These are phyloP conservation scores for Cynocephalus volans DNA, from an alignment of 2,113 vertebrate species.

Conservation along the genomic window DNA sequence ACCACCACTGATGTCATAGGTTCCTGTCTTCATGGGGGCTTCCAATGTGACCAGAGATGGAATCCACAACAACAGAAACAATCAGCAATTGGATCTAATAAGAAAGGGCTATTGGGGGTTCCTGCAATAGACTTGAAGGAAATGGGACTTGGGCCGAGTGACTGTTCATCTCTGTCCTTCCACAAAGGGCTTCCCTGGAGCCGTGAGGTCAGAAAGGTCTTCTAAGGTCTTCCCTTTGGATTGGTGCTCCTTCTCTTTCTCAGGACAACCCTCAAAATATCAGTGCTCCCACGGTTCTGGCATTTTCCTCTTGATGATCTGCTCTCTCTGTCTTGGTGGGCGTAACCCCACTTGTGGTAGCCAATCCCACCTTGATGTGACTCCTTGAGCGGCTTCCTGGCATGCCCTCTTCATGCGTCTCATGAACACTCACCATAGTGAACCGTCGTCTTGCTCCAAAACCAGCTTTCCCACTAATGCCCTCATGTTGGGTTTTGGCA, in stretches of 20 bases:
- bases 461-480: rapidly evolving
- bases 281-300: background rate
- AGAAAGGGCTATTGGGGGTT: rapidly evolving
- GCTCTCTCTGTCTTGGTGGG: rapidly evolving
- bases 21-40: background rate
- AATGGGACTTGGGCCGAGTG: background rate
- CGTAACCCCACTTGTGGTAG: background rate
- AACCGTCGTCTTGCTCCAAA: background rate
- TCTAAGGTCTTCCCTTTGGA: too few species aligned
- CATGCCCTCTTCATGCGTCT: too few species aligned
- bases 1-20: background rate
- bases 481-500: background rate
- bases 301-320: background rate
- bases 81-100: rapidly evolving
- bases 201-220: background rate
- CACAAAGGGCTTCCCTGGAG: background rate
- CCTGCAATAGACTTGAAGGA: too few species aligned
- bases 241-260: background rate
- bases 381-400: background rate
- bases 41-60: background rate
- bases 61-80: background rate
- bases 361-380: rapidly evolving
- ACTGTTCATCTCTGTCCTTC: background rate
- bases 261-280: background rate
- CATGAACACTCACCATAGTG: background rate